Evolutionary conservation across 2,797 vertebrate genomes (phyloP).

Genomic region (Rhynchonycteris naso): DNA sequence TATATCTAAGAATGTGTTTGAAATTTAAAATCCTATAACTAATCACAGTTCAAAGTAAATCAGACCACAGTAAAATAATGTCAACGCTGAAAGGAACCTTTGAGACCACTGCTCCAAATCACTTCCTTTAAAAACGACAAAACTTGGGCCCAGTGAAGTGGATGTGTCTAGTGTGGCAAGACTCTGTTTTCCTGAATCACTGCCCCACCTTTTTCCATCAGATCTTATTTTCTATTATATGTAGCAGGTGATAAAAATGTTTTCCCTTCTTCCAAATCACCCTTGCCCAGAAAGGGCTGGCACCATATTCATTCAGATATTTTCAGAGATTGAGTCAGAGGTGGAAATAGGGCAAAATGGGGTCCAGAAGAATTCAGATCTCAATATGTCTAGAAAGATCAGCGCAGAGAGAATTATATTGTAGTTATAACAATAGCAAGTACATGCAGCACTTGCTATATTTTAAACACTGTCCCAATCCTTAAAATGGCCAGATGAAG

Average conservation of each 20-base stretch:
- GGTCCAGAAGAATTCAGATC: background rate
- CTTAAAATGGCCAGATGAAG: background rate
- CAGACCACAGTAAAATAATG: background rate
- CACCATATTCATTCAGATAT: background rate
- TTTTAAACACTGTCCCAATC: background rate
- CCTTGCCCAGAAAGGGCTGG: background rate
- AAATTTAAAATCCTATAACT: slow-evolving; percentile 43
- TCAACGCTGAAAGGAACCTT: background rate
- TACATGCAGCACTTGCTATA: background rate
- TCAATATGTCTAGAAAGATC: background rate
- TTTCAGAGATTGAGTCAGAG: slow-evolving; percentile 7
- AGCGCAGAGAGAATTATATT: background rate
- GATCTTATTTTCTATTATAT: background rate
- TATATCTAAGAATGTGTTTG: background rate
- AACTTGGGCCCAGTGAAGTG: accelerated
- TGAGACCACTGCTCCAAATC: background rate
- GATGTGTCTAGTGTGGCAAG: background rate
- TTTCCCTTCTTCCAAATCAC: background rate
- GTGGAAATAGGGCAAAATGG: background rate
- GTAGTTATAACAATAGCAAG: background rate
- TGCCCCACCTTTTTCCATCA: background rate
- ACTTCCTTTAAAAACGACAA: background rate
- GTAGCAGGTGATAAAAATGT: background rate
- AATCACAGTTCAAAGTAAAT: background rate
- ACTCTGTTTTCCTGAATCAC: background rate